A percentile compares a stretch with the other conserved stretches of the same genome.
Conservation (phyloP, 2,797 vertebrate species). For the Ispidina lecontei region DNA sequence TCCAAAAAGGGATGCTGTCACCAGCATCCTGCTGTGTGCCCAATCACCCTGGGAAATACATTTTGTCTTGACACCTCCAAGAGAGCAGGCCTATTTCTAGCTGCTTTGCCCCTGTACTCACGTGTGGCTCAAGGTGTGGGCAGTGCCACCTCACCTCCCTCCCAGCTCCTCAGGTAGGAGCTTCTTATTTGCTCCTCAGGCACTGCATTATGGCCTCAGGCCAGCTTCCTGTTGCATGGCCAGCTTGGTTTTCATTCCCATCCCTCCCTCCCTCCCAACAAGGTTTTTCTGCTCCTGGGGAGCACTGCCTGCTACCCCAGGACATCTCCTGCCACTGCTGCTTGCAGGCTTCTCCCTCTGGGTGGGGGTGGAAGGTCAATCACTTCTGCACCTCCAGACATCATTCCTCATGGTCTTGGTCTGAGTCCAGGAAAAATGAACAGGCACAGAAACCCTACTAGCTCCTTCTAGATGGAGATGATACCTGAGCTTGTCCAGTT, state of each 20-base stretch:
- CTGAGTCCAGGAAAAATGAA: not conserved
- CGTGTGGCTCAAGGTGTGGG: rapidly evolving
- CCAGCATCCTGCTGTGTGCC: not conserved
- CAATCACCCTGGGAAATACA: rapidly evolving
- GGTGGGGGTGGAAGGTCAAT: not conserved
- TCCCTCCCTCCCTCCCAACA: rapidly evolving
- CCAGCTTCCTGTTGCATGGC: conserved; percentile 25
- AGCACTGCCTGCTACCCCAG: not conserved
- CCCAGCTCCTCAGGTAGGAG: not conserved
- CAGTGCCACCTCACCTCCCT: not conserved
- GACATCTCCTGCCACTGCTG: rapidly evolving
- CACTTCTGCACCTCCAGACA: not conserved
- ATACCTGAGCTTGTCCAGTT: not conserved
- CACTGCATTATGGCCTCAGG: conserved; percentile 53
- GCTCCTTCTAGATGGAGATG: not conserved
- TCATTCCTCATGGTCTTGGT: not conserved
- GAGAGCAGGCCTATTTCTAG: not conserved
- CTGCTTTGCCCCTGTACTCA: not conserved
- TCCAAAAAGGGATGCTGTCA: not conserved
- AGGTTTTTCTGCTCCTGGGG: not conserved
- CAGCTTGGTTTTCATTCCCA: not conserved
- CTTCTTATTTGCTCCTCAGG: conserved; percentile 56
- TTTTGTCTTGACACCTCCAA: rapidly evolving
- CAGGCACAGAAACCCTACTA: not conserved
- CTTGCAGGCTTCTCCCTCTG: not conserved